These are phyloP conservation scores for Lateolabrax maculatus DNA, from an alignment of 2,797 vertebrate species.

Conservation along the genomic window DNA sequence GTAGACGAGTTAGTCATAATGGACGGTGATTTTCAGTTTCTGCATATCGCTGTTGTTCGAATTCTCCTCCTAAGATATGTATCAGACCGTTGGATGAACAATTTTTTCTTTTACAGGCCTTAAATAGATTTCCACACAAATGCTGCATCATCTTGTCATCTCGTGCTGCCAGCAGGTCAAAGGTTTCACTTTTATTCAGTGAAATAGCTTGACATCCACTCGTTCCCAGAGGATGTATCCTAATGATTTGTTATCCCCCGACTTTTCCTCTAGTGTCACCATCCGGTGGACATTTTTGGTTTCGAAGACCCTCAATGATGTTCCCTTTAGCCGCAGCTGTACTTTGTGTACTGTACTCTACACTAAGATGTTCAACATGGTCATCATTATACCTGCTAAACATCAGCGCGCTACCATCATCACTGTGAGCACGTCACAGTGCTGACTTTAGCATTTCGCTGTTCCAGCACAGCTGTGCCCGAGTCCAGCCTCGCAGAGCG, in stretches of 20 bases:
- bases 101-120: background rate
- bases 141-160: background rate
- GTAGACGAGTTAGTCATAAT: background rate
- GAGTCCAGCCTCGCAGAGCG: background rate
- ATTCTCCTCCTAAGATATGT: background rate
- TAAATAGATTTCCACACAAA: background rate
- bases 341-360: background rate
- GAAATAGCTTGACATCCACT: background rate
- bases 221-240: background rate
- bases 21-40: background rate
- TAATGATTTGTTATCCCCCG: background rate
- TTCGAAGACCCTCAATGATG: background rate
- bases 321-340: background rate
- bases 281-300: background rate
- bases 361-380: background rate
- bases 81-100: background rate
- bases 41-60: background rate
- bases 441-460: slow-evolving; percentile 1
- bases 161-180: background rate
- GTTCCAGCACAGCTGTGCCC: background rate
- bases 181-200: background rate
- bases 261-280: background rate
- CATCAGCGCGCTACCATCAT: background rate
- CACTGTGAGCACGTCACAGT: background rate
- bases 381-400: background rate